Evolutionary conservation across 2,797 vertebrate species (phyloP), one percentile per base, ranked within the genome.

Genomic region (Phoeniculus purpureus): DNA sequence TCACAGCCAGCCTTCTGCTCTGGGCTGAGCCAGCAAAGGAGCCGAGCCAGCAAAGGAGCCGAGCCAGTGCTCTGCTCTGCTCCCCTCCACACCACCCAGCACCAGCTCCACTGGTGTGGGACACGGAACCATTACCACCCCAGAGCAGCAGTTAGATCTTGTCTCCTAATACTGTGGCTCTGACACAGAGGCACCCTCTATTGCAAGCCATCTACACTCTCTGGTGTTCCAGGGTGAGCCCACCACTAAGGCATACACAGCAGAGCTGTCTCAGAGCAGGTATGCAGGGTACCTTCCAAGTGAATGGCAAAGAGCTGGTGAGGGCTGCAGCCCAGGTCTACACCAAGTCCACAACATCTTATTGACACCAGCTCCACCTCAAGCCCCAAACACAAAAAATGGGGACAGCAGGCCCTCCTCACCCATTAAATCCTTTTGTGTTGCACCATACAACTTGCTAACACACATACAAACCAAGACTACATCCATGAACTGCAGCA

Each of bases 271-370:
- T 59, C 51, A 32, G 12, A 29, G 66, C 23, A 9, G 23, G 54
- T 15, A 9, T 17, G 1, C 0, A 2, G 60, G 9, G 15, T 22
- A 60, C 40, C 62, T 18, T 16, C 47, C 55, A 51, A 27, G 59
- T 1, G 12, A 45, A 26, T 1, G 0, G 0, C 1, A 0, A 2
- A 11, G 54, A 47, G 14, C 25, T 25, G 10, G 29, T 0, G 20
- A 45, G 72, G 1, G 3, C 66, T 45, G 47, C 40, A 14, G 11
- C 15, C 43, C 3, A 11, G 3, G 1, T 1, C 10, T 6, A 1
- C 21, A 2, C 20, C 3, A 8, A 1, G 15, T 15, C 25, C 58
- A 4, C 5, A 7, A 0, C 29, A 17, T 8, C 43, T 14, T 25
- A 21, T 55, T 37, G 20, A 6, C 3, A 1, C 54, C 8, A 19